A percentile compares a stretch with the other conserved stretches of the same genome.
Conservation (phyloP, 2,113 vertebrate genomes). For the Microcebus murinus region DNA sequence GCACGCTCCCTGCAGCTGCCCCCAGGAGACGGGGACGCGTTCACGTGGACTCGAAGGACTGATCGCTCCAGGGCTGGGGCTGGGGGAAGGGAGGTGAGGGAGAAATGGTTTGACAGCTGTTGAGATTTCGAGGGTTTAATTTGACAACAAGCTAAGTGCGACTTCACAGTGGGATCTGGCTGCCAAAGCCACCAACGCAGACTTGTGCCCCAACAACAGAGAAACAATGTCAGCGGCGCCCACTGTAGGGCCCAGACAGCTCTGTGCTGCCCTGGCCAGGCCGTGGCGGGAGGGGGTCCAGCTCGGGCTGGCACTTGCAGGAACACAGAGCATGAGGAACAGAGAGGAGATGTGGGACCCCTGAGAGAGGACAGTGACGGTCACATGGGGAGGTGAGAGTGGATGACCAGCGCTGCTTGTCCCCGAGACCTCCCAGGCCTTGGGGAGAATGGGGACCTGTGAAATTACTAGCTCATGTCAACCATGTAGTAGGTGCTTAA, state of each 20-base stretch:
- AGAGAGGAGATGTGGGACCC: neutral
- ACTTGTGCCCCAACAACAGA: neutral
- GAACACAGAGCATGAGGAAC: neutral
- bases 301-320: neutral
- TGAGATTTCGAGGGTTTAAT: conserved; percentile 56
- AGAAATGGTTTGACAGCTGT: conserved; percentile 58
- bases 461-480: too few relatives aligned
- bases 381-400: too few relatives aligned
- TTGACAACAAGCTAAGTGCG: conserved; percentile 71
- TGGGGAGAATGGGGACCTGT: too few relatives aligned
- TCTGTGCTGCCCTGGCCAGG: neutral
- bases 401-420: fast-evolving
- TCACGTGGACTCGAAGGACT: neutral
- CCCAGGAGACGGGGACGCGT: neutral
- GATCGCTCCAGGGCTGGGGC: neutral
- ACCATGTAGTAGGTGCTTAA: neutral
- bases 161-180: conserved; percentile 39
- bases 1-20: neutral
- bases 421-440: neutral
- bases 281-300: neutral
- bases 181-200: conserved; percentile 47
- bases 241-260: neutral
- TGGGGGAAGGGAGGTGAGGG: fast-evolving
- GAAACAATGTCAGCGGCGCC: neutral
- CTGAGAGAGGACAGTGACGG: neutral